phyloP scores from a whole-genome alignment of 2,797 vertebrate species.

The Gallinago solitaria region DNA sequence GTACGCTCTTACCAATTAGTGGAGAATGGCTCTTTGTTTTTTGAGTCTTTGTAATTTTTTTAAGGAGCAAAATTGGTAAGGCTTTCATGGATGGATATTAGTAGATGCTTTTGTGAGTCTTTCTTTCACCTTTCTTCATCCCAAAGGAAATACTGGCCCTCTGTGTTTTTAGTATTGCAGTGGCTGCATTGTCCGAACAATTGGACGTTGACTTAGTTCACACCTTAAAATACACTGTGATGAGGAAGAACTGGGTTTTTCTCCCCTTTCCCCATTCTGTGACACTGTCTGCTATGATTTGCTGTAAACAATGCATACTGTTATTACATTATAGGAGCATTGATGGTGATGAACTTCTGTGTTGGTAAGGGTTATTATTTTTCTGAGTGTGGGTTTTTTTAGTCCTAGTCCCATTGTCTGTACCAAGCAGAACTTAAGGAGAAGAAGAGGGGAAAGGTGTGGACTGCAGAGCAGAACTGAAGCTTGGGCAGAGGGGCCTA shows the following conservation, averaged over 20 bases:
- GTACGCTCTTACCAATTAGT: not conserved
- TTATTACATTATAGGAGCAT: not conserved
- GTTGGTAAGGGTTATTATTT: not conserved
- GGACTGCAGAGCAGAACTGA: not conserved
- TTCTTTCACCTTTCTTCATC: not conserved
- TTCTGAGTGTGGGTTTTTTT: not conserved
- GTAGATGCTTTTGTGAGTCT: not conserved
- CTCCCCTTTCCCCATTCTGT: rapidly evolving
- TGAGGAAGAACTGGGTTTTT: not conserved
- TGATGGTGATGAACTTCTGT: not conserved
- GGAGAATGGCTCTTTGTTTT: not conserved
- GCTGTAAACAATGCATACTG: not conserved
- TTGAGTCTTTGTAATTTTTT: not conserved
- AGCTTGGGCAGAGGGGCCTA: not conserved
- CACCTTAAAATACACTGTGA: not conserved
- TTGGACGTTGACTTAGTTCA: not conserved
- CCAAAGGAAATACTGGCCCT: not conserved
- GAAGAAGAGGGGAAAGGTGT: not conserved
- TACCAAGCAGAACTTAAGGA: not conserved
- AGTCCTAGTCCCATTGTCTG: not conserved
- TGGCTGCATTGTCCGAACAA: not conserved
- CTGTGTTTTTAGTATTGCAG: not conserved
- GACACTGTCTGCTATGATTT: not conserved
- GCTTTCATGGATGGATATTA: not conserved
- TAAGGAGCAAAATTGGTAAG: not conserved